Base-by-base conservation (phyloP, 1,140 invertebrate species). In the Macrobrachium rosenbergii region DNA sequence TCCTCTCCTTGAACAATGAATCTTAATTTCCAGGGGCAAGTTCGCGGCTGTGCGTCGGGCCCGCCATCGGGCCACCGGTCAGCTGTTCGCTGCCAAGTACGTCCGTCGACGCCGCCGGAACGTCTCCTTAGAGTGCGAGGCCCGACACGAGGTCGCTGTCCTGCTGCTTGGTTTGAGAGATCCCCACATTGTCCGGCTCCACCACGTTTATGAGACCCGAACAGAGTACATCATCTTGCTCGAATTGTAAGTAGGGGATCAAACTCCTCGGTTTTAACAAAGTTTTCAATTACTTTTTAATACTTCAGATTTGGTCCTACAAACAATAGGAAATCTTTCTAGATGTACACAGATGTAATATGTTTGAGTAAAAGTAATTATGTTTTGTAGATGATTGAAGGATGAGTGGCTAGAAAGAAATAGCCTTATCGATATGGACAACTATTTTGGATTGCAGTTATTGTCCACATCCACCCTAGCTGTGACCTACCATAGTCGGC, bases 31-130 rank as follows among this genome's bases (percentile, higher is more conserved):
- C 94, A 99, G 98, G 92, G 98, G 98, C 62, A 98, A 99, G 93
- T 99, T 98, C 92, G 98, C 98, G 21, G 95, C 97, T 84, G 98
- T 99, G 75, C 95, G 96, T 89, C 94, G 96, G 92, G 97, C 97
- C 90, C 94, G 94, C n/a, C 96, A 98, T 92, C 94, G 95, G 91
- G 94, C 94, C 87, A 96, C 95, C 12, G 96, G 96, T 45, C 93
- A 94, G 89, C 95, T 97, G 92, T 99, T 96, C 93, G 98, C 98
- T 1, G 98, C 98, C 88, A 99, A 99, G 93, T 98, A 97, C 93
- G 96, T 99, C 89, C 95, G 96, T 92, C 98, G 98, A 92, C 93
- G 97, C 90, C 94, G 97, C 90, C 94, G 96, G 88, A 95, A 95
- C 62, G 94, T 95, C 87, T 96, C 97, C 92, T 94, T 96, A 69